Evolutionary conservation across 2,113 vertebrate genomes (phyloP), one percentile per base, ranked within the genome.

Genomic region (Chaetodon trifascialis): DNA sequence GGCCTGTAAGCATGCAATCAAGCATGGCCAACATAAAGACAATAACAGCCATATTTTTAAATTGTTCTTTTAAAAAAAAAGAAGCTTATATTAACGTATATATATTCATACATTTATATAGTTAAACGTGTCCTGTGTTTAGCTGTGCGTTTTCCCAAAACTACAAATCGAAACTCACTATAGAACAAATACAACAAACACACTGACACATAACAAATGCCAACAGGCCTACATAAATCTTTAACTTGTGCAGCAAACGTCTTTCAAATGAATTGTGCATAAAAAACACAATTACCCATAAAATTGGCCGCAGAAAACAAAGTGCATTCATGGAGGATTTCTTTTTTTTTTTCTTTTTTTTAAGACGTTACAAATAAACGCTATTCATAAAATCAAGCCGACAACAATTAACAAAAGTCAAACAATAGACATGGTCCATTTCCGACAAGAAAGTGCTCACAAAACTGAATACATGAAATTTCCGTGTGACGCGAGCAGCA

Each of bases 401-500:
- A n/a, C 77, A 75, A 84, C 54, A 81, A 92, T 59, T 85, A 90
- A 88, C 76, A 88, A 72, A 87, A 44, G 73, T 75, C 76, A 91
- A 85, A 92, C 80, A 85, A 82, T 73, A 90, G 90, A 71, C 75
- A 71, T 7, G 82, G n/a, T 90, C 66, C 77, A 68, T 82, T 82
- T 86, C 66, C 76, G 83, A 76, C 83, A 87, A 86, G 85, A 86
- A 84, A 83, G 80, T 69, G 60, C 21, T 82, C 73, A 82, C 84
- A 82, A 85, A 90, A 89, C 34, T 54, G 83, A 91, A 92, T 83
- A 77, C 87, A 90, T 90, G 91, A 85, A 73, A 93, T 87, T 88
- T 91, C 85, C 91, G 86, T 81, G 92, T 93, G 91, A 91, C 92
- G 91, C 90, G 86, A 88, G 88, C 90, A 91, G 88, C 83, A 91